phyloP scores from a whole-genome alignment of 1,140 invertebrate genomes.

The Pomacea maculata region DNA sequence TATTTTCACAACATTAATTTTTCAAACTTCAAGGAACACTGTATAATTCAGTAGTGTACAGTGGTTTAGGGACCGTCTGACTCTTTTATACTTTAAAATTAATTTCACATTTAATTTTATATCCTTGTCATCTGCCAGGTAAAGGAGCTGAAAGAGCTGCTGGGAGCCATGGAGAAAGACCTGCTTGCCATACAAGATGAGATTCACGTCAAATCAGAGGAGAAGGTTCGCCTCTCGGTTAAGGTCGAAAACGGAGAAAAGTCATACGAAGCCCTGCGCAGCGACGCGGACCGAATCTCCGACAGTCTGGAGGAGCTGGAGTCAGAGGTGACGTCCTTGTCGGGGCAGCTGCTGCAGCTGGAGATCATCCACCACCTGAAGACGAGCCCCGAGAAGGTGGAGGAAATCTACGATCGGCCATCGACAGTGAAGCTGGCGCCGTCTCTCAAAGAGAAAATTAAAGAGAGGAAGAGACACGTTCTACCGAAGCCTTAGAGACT shows the following conservation, averaged over 20 bases:
- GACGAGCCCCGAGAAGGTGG: slow-evolving; percentile 59
- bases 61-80: too few relatives aligned
- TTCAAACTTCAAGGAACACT: too few relatives aligned
- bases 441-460: slow-evolving; percentile 59
- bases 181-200: slow-evolving; percentile 48
- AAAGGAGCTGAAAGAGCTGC: slow-evolving; percentile 48
- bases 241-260: slow-evolving; percentile 52
- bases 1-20: too few relatives aligned
- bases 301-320: slow-evolving; percentile 54
- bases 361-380: slow-evolving; percentile 61
- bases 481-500: neutral
- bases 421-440: slow-evolving; percentile 59
- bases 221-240: slow-evolving; percentile 47
- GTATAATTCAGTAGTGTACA: too few relatives aligned
- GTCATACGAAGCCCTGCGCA: slow-evolving; percentile 51
- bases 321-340: slow-evolving; percentile 51
- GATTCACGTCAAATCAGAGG: slow-evolving; percentile 52
- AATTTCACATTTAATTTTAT: too few relatives aligned
- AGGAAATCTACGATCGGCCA: slow-evolving; percentile 58
- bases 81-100: too few relatives aligned
- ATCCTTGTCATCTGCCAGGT: slow-evolving; percentile 27
- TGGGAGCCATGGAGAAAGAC: slow-evolving; percentile 52
- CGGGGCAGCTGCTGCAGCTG: slow-evolving; percentile 55
- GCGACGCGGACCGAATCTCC: slow-evolving; percentile 52
- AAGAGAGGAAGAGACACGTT: slow-evolving; percentile 43